Base-by-base conservation (phyloP, 2,888 invertebrate species). In the Hypsopygia costalis region DNA sequence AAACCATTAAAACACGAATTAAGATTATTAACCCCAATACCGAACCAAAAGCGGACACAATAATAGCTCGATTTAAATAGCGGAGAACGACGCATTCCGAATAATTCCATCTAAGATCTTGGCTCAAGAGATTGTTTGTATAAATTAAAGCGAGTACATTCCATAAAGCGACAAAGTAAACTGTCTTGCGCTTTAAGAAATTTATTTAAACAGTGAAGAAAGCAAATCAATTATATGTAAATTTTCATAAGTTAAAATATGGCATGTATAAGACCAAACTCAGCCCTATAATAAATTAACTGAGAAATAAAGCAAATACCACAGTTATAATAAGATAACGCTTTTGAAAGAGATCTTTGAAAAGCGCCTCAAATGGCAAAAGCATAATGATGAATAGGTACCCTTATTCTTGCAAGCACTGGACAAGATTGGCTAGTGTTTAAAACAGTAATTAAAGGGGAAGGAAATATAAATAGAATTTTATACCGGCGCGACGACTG, bases 21-120 rank as follows among this genome's bases (percentile, higher is more conserved):
- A 22, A 34, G 12, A 33, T 31, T 55, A 52, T 57, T 52, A 60
- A 62, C 60, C 58, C 54, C 51, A 54, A 58, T 66, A 51, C 39
- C 41, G 43, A 55, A 53, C 49, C 51, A 46, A 57, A 64, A 53
- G 46, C 53, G 56, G 58, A 60, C 59, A 53, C 52, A 49, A 51
- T 41, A 44, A 42, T 49, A 55, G n/a, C 51, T 51, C 11, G 32
- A 51, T 56, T 54, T 46, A 51, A 59, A 59, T 58, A 51, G 45
- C 44, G 41, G 46, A 61, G 46, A 61, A 54, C 46, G 49, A 45
- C 45, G 50, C 55, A 56, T 61, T 61, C 46, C 48, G 40, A 52
- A 53, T 47, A 43, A 41, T 40, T 46, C 48, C 47, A 54, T 56
- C 49, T 53, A 44, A 55, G 51, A 58, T 56, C 49, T 58, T 51